A percentile compares a stretch with the other conserved stretches of the same genome.
These are phyloP conservation scores for Smittia sp. DNA, from an alignment of 2,888 invertebrate species.

Conservation along the genomic window DNA sequence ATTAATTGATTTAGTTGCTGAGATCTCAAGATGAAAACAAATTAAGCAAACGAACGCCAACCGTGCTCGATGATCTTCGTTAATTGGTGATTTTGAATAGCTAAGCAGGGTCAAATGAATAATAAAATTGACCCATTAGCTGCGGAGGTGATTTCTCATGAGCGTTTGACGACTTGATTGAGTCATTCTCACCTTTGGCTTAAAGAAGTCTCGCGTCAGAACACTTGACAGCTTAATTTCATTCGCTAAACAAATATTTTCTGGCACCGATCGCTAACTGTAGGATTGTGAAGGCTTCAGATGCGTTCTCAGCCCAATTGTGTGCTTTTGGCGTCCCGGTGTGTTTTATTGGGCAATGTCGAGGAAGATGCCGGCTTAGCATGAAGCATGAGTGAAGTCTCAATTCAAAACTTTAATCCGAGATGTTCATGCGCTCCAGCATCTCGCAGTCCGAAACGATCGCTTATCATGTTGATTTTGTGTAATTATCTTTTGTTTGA, in stretches of 20 bases:
- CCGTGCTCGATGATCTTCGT: too few species aligned
- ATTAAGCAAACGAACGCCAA: too few species aligned
- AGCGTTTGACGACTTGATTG: too few species aligned
- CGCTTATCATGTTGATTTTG: conserved; percentile 16
- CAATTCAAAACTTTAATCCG: not conserved
- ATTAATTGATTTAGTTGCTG: conserved; percentile 2
- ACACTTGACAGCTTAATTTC: not conserved
- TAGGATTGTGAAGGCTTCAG: not conserved
- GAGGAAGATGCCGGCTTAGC: not conserved
- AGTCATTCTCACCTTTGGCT: too few species aligned
- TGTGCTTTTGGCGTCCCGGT: not conserved
- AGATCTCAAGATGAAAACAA: too few species aligned
- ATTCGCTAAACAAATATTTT: conserved; percentile 8
- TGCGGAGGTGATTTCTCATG: too few species aligned
- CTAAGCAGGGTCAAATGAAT: too few species aligned
- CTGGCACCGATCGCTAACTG: not conserved
- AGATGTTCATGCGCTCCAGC: not conserved
- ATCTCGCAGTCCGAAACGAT: not conserved
- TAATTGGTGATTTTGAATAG: too few species aligned
- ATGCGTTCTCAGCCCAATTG: not conserved
- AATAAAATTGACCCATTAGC: too few species aligned
- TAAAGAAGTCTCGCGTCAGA: too few species aligned
- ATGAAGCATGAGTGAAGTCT: not conserved
- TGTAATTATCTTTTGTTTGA: not conserved
- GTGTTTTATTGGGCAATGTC: not conserved